A percentile compares a stretch with the other conserved stretches of the same genome.
Conservation (phyloP, 2,888 invertebrate genomes). For the Meganola albula region DNA sequence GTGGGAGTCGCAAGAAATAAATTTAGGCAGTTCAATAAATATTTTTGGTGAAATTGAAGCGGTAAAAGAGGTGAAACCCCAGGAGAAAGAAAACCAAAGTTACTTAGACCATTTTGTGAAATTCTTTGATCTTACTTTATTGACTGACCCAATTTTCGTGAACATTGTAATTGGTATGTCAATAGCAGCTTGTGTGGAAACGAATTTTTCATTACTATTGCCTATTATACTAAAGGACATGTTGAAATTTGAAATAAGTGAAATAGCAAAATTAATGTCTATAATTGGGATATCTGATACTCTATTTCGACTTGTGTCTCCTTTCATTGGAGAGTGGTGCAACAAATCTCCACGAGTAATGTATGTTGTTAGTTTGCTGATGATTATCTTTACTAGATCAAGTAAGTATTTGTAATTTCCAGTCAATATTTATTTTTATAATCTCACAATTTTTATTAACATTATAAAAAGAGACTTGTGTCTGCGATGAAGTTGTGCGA, state of each 20-base stretch:
- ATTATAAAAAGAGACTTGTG: too few species aligned
- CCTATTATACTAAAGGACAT: conserved; percentile 83
- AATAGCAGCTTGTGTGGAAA: conserved; percentile 82
- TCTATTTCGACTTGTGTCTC: conserved; percentile 79
- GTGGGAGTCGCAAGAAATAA: conserved; percentile 78
- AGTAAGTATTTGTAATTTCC: conserved; percentile 77
- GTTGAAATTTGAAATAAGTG: conserved; percentile 71
- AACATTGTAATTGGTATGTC: conserved; percentile 83
- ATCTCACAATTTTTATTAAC: too few species aligned
- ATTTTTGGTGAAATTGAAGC: conserved; percentile 67
- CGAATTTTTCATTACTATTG: conserved; percentile 81
- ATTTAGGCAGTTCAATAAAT: conserved; percentile 79
- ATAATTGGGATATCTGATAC: conserved; percentile 78
- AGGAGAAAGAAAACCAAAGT: conserved; percentile 27
- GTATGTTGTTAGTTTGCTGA: conserved; percentile 79
- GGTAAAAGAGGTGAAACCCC: conserved; percentile 28
- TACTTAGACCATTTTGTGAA: conserved; percentile 46
- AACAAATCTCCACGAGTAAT: conserved; percentile 79
- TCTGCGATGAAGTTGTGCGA: too few species aligned
- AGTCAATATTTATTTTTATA: too few species aligned
- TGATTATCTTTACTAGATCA: conserved; percentile 78
- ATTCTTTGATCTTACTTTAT: conserved; percentile 80
- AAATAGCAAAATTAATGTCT: conserved; percentile 81
- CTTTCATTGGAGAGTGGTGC: conserved; percentile 81
- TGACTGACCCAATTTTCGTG: conserved; percentile 82